Conservation (phyloP, 2,888 invertebrate genomes). For the Pseudococcus longispinus region DNA sequence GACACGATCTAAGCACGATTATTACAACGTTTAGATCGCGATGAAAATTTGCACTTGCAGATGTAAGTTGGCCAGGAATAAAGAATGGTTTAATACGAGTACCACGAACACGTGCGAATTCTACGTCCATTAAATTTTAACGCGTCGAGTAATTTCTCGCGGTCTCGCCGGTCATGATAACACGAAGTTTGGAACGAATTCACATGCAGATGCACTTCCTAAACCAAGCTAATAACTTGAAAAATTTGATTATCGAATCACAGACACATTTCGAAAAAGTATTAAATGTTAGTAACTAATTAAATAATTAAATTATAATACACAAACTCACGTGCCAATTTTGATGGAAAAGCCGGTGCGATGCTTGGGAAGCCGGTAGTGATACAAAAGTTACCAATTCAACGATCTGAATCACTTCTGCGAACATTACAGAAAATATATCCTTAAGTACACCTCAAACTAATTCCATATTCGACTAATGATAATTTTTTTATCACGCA, state of each 20-base stretch:
- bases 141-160: slow-evolving; percentile 1
- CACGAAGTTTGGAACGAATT: background rate
- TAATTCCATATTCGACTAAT: background rate
- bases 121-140: background rate
- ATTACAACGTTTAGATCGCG: background rate
- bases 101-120: slow-evolving; percentile 6
- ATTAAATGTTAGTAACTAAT: background rate
- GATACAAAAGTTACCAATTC: background rate
- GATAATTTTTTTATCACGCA: background rate
- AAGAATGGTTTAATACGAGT: background rate
- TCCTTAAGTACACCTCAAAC: background rate
- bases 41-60: background rate
- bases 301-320: background rate
- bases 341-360: background rate
- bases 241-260: background rate
- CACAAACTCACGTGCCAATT: background rate
- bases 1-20: background rate
- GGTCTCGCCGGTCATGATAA: background rate
- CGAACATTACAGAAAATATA: background rate
- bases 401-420: background rate
- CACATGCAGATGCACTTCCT: background rate
- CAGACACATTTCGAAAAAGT: background rate
- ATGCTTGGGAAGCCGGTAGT: background rate
- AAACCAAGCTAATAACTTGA: background rate
- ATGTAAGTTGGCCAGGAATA: background rate